A percentile compares a stretch with the other conserved stretches of the same genome.
phyloP scores from a whole-genome alignment of 2,797 vertebrate species.

The Strix occidentalis region DNA sequence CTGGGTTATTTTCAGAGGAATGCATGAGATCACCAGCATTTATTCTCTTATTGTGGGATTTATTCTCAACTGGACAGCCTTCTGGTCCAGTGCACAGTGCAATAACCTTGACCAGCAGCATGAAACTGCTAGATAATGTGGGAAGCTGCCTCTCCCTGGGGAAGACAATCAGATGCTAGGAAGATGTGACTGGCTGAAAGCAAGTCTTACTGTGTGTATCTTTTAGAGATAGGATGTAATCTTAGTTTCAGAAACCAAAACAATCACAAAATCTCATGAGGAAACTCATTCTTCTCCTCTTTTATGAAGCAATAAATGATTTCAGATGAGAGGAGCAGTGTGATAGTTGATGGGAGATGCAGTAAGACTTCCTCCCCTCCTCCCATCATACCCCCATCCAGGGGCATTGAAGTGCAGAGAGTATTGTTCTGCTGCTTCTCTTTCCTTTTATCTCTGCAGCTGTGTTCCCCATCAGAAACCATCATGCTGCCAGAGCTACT shows the following conservation, averaged over 20 bases:
- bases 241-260: conserved; percentile 7
- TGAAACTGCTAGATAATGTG: conserved; percentile 8
- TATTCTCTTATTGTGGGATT: neutral
- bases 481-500: neutral
- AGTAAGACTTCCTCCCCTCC: neutral
- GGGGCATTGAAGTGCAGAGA: neutral
- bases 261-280: neutral
- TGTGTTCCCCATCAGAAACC: conserved; percentile 26
- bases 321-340: neutral
- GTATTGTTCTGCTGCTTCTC: conserved; percentile 1
- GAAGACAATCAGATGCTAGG: neutral
- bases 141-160: conserved; percentile 9
- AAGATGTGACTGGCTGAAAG: conserved; percentile 7
- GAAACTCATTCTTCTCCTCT: neutral
- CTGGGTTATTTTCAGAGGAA: neutral
- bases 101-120: neutral
- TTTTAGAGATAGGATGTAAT: neutral
- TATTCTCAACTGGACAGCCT: neutral
- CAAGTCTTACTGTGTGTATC: neutral
- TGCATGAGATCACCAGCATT: neutral
- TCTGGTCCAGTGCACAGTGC: neutral
- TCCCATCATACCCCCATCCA: neutral
- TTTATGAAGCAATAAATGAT: neutral
- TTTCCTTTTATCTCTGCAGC: conserved; percentile 24
- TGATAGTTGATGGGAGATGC: neutral